phyloP scores from a whole-genome alignment of 2,113 vertebrate genomes.

The Channa maculata region DNA sequence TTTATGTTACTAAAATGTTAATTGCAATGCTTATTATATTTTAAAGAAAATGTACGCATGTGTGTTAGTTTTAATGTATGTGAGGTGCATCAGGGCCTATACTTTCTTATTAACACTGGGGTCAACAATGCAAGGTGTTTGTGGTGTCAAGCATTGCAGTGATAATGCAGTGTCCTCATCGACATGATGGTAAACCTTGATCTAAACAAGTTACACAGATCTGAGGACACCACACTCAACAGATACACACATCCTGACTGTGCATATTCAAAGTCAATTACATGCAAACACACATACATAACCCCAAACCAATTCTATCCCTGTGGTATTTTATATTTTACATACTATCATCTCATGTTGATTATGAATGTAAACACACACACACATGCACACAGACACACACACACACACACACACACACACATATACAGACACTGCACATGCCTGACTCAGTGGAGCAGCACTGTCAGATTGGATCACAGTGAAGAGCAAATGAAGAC shows the following conservation, averaged over 20 bases:
- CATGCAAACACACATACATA: not conserved
- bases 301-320: not conserved
- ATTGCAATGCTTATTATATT: too few relatives aligned
- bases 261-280: conserved; percentile 10
- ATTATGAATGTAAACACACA: not conserved
- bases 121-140: too few relatives aligned
- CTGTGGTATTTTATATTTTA: not conserved
- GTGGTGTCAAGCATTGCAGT: conserved; percentile 11
- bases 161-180: conserved; percentile 6
- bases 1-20: too few relatives aligned
- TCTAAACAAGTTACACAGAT: conserved; percentile 2
- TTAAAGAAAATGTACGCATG: too few relatives aligned
- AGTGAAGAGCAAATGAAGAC: conserved; percentile 41
- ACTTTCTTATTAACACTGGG: too few relatives aligned
- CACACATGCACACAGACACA: conserved; percentile 16
- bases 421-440: conserved; percentile 11
- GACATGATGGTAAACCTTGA: conserved; percentile 11
- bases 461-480: conserved; percentile 49
- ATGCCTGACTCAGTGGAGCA: conserved; percentile 43
- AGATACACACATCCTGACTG: conserved; percentile 7
- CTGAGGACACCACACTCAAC: not conserved
- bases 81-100: too few relatives aligned
- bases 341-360: conserved; percentile 1
- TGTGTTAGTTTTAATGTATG: too few relatives aligned
- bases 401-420: conserved; percentile 15